Conservation (phyloP, 2,888 invertebrate genomes). For the Drosophila paracracens region DNA sequence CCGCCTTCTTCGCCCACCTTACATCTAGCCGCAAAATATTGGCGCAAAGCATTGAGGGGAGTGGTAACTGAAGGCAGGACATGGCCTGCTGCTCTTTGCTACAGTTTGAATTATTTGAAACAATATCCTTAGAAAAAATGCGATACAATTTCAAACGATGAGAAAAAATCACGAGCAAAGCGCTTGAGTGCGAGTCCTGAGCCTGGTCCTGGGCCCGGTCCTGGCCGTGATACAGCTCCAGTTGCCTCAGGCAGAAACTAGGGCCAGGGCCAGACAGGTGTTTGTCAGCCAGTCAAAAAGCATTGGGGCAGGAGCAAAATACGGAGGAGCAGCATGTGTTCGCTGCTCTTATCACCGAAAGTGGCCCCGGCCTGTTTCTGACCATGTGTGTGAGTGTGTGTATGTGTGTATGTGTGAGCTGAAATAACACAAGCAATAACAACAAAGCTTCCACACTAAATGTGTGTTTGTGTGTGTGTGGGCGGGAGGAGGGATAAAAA, state of each 20-base stretch:
- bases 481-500: conserved; percentile 13
- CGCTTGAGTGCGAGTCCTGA: background rate
- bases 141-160: conserved; percentile 76
- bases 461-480: background rate
- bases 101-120: conserved; percentile 80
- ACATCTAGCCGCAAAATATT: conserved; percentile 72
- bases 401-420: conserved; percentile 33
- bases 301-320: conserved; percentile 19
- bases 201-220: background rate
- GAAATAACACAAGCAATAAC: conserved; percentile 66
- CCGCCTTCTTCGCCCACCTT: background rate
- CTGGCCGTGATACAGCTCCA: background rate
- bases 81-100: conserved; percentile 48
- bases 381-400: conserved; percentile 24
- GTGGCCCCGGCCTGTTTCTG: conserved; percentile 23
- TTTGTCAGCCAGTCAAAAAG: conserved; percentile 63
- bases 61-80: conserved; percentile 4
- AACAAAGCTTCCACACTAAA: conserved; percentile 35
- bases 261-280: conserved; percentile 71
- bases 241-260: conserved; percentile 29
- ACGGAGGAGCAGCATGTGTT: conserved; percentile 49
- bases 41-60: conserved; percentile 63
- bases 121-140: conserved; percentile 78
- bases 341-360: conserved; percentile 64
- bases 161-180: conserved; percentile 59